phyloP scores from a whole-genome alignment of 2,888 invertebrate species.

The Drosophila neotestacea region DNA sequence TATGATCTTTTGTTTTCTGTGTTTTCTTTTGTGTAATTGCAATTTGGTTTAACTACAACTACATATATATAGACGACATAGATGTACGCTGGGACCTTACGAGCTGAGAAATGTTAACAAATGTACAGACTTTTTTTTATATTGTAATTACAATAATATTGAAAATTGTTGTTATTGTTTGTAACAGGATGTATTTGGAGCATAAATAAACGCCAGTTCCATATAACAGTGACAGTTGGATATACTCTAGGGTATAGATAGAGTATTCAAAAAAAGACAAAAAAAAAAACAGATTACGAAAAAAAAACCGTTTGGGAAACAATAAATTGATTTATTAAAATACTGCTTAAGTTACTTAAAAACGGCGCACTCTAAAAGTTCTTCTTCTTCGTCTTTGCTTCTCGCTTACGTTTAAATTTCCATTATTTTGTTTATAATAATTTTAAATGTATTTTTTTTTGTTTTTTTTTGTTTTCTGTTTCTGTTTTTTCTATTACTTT shows the following conservation, averaged over 20 bases:
- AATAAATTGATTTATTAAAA: conserved; percentile 34
- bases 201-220: conserved; percentile 12
- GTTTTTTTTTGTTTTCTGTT: conserved; percentile 13
- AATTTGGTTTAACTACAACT: conserved; percentile 71
- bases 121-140: conserved; percentile 74
- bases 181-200: conserved; percentile 8
- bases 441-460: not conserved
- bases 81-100: conserved; percentile 59
- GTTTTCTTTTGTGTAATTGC: conserved; percentile 58
- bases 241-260: conserved; percentile 1
- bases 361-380: conserved; percentile 54
- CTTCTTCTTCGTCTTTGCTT: conserved; percentile 33
- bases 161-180: conserved; percentile 19
- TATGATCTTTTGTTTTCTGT: conserved; percentile 44
- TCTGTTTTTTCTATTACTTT: conserved; percentile 17
- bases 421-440: conserved; percentile 12
- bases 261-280: conserved; percentile 15
- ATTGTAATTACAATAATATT: conserved; percentile 64
- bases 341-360: conserved; percentile 59
- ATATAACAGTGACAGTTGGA: conserved; percentile 22
- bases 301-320: conserved; percentile 10
- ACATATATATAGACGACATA: conserved; percentile 59
- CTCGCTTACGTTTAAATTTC: conserved; percentile 42
- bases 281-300: conserved; percentile 1
- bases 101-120: conserved; percentile 77